These are phyloP conservation scores for Ericerus pela DNA, from an alignment of 1,140 invertebrate species.

Conservation along the genomic window DNA sequence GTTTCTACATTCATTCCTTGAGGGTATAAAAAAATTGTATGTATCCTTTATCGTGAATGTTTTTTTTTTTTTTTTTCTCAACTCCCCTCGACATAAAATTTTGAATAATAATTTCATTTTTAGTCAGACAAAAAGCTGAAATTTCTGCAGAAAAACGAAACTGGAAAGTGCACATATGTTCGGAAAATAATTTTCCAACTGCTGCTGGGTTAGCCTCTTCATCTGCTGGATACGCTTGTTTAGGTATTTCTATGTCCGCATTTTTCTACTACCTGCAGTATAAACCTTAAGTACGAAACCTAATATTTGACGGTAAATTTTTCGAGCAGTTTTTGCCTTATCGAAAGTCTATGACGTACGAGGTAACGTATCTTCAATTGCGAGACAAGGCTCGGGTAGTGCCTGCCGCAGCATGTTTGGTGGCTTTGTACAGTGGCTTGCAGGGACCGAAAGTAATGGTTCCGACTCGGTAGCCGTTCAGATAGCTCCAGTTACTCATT, in stretches of 20 bases:
- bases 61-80: conserved; percentile 3
- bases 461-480: conserved; percentile 68
- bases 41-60: no score
- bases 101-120: conserved; percentile 13
- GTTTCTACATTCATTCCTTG: no score
- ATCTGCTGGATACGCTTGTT: conserved; percentile 91
- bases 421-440: conserved; percentile 79
- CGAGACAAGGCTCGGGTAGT: conserved; percentile 82
- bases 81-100: no score
- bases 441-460: conserved; percentile 43
- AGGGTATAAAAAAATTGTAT: no score
- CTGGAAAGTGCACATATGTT: conserved; percentile 46
- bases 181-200: conserved; percentile 96
- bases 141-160: conserved; percentile 6
- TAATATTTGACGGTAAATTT: conserved; percentile 13
- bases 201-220: conserved; percentile 95
- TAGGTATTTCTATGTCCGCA: conserved; percentile 35
- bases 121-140: conserved; percentile 11
- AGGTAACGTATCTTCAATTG: conserved; percentile 67
- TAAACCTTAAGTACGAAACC: no score
- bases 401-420: conserved; percentile 89
- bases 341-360: conserved; percentile 59
- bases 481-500: conserved; percentile 57
- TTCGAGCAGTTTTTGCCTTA: conserved; percentile 46
- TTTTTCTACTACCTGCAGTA: background rate